Conservation (phyloP, 2,113 vertebrate genomes). For the Rattus norvegicus region DNA sequence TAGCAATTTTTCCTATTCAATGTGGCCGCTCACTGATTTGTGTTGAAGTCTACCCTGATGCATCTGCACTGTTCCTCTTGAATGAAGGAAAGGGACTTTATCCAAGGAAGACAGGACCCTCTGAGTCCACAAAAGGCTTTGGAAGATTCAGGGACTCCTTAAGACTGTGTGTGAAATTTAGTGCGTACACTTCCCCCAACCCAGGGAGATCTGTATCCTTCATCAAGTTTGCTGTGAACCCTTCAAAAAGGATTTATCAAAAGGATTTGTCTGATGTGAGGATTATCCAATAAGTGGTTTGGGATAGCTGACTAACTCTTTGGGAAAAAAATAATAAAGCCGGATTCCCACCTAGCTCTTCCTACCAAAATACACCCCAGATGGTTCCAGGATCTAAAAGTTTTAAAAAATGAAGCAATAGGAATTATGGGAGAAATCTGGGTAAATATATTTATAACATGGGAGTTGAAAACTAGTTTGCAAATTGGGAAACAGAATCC, state of each 20-base stretch:
- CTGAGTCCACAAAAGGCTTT: rapidly evolving
- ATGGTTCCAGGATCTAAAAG: background rate
- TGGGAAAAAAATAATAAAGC: background rate
- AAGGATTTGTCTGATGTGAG: constrained; percentile 51
- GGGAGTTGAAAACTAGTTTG: background rate
- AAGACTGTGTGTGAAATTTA: background rate
- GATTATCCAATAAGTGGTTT: constrained; percentile 56
- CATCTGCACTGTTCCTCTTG: background rate
- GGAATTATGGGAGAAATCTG: background rate
- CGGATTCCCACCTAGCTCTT: background rate
- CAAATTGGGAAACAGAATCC: background rate
- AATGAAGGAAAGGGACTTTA: background rate
- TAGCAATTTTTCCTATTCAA: too few relatives aligned
- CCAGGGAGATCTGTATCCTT: background rate
- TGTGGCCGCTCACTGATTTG: background rate
- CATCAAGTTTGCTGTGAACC: background rate
- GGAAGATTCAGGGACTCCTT: rapidly evolving
- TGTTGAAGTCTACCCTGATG: background rate
- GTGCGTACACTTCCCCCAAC: background rate
- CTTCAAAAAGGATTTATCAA: constrained; percentile 8
- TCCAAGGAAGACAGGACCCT: too few relatives aligned
- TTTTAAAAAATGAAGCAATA: background rate
- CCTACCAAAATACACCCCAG: background rate
- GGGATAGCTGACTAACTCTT: constrained; percentile 43
- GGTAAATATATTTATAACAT: constrained; percentile 12